Percentiles rank a stretch among this genome's conserved stretches.
Evolutionary conservation across 2,113 vertebrate species (phyloP).

Genomic region (Aegotheles bennettii): DNA sequence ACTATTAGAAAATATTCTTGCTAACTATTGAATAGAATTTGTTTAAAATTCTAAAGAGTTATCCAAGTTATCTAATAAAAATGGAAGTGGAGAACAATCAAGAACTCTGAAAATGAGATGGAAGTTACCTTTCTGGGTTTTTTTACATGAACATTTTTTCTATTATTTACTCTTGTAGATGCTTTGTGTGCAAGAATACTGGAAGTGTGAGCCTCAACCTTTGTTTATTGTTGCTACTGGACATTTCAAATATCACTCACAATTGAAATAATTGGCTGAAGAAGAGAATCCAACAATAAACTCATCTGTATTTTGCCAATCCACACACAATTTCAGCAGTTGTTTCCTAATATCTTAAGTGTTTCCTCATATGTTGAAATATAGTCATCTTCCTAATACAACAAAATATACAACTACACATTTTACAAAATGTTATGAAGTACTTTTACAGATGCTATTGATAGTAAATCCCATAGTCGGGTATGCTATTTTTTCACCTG

Average conservation of each 20-base stretch:
- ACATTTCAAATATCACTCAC: background rate
- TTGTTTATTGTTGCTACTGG: background rate
- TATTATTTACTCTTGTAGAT: background rate
- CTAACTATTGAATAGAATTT: background rate
- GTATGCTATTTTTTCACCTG: background rate
- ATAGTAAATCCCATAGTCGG: background rate
- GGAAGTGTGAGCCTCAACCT: background rate
- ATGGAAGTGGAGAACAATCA: background rate
- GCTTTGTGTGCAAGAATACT: background rate
- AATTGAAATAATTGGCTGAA: background rate
- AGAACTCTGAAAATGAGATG: background rate
- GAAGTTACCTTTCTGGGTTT: background rate
- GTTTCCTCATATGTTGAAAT: background rate
- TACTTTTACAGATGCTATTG: background rate
- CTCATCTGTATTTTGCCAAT: background rate
- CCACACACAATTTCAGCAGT: background rate
- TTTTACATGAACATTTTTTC: background rate
- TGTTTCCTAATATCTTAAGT: background rate
- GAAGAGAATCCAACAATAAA: background rate
- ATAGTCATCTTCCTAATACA: background rate
- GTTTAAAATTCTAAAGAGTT: background rate
- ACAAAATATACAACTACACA: background rate
- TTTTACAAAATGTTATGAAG: background rate
- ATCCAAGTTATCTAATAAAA: background rate
- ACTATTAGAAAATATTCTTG: background rate